Conservation (phyloP, 2,113 vertebrate species). For the Silurus asotus region DNA sequence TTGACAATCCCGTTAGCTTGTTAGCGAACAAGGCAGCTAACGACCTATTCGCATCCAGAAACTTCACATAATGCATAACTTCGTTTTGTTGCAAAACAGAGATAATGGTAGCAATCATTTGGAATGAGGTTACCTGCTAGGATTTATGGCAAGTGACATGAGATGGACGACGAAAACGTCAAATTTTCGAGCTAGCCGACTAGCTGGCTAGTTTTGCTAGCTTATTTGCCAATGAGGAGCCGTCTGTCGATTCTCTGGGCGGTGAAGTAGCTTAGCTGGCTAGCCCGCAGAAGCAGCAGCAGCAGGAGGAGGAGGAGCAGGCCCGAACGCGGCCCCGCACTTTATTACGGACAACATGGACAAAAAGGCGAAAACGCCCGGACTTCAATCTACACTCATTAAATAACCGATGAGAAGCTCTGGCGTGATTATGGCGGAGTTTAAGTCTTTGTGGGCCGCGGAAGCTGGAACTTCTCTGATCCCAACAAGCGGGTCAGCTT, state of each 20-base stretch:
- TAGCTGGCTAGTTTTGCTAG: slow-evolving; percentile 39
- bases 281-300: slow-evolving; percentile 23
- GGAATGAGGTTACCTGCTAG: slow-evolving; percentile 52
- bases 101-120: slow-evolving; percentile 39
- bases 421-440: neutral
- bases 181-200: slow-evolving; percentile 32
- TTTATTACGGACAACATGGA: slow-evolving; percentile 15
- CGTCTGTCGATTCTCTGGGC: slow-evolving; percentile 31
- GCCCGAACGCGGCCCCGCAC: slow-evolving; percentile 45
- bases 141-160: slow-evolving; percentile 45
- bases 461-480: slow-evolving; percentile 8
- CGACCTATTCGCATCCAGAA: slow-evolving; percentile 28
- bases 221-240: slow-evolving; percentile 30
- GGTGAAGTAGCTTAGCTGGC: slow-evolving; percentile 30
- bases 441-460: neutral
- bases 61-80: slow-evolving; percentile 31
- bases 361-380: neutral
- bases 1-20: slow-evolving; percentile 27
- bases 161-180: slow-evolving; percentile 44
- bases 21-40: slow-evolving; percentile 19
- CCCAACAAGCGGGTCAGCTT: neutral
- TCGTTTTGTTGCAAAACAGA: slow-evolving; percentile 43
- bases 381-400: neutral
- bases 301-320: neutral
- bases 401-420: neutral